Percentiles rank a stretch among this genome's conserved stretches.
phyloP scores from a whole-genome alignment of 2,888 invertebrate species.

The Busseola fusca region DNA sequence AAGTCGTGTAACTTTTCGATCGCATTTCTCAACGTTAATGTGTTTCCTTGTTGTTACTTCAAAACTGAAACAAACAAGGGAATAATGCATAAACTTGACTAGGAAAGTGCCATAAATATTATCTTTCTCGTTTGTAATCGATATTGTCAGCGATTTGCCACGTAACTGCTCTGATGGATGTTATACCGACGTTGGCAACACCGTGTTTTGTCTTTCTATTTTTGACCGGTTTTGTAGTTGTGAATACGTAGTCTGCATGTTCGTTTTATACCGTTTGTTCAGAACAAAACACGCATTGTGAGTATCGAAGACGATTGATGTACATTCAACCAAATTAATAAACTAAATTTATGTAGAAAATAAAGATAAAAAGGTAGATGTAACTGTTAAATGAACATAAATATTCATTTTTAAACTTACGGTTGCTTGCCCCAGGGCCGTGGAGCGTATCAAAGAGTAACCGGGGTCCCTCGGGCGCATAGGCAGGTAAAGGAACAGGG shows the following conservation, averaged over 20 bases:
- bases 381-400: not conserved
- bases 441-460: no score
- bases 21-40: constrained; percentile 62
- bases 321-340: constrained; percentile 8
- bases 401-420: constrained; percentile 7
- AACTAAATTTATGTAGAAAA: constrained; percentile 10
- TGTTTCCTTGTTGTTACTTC: constrained; percentile 69
- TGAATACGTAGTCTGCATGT: constrained; percentile 16
- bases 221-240: constrained; percentile 53
- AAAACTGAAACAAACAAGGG: constrained; percentile 76
- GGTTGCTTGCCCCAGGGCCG: no score
- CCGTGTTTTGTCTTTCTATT: constrained; percentile 70
- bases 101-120: constrained; percentile 75
- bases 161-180: constrained; percentile 78
- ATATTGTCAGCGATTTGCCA: constrained; percentile 81
- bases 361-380: constrained; percentile 12
- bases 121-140: constrained; percentile 77
- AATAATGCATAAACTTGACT: constrained; percentile 74
- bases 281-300: constrained; percentile 19
- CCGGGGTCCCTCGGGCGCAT: no score
- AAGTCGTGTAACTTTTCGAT: constrained; percentile 44
- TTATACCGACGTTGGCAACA: constrained; percentile 71
- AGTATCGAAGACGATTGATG: not conserved
- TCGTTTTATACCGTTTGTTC: constrained; percentile 1
- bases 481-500: no score